phyloP scores from a whole-genome alignment of 2,888 invertebrate genomes.

The Stictocephala bisonia region DNA sequence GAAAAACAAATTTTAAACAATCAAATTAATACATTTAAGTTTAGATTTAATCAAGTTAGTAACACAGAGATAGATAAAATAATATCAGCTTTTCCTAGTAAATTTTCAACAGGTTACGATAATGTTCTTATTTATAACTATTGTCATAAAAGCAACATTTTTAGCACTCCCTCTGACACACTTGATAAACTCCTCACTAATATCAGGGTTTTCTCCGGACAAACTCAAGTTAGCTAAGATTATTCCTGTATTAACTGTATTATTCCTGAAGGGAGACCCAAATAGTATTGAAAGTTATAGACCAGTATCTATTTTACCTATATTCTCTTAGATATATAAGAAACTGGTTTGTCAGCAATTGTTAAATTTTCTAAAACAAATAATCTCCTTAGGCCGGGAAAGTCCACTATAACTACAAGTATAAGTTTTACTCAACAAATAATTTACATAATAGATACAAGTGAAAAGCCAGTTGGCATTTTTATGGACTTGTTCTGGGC shows the following conservation, averaged over 20 bases:
- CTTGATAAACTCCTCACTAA: conserved; percentile 1
- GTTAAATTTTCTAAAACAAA: no score
- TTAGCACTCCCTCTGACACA: not conserved
- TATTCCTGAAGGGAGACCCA: not conserved
- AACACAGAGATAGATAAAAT: not conserved
- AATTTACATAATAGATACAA: no score
- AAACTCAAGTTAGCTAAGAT: not conserved
- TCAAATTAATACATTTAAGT: no score
- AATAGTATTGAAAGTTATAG: not conserved
- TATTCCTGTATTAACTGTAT: not conserved
- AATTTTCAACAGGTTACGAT: conserved; percentile 3
- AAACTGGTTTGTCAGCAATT: no score
- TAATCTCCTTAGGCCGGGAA: no score
- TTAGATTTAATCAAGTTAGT: not conserved
- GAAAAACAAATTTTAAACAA: no score
- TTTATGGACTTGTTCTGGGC: no score
- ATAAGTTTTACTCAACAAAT: no score
- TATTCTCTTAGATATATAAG: no score
- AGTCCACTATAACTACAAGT: no score
- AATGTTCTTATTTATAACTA: not conserved
- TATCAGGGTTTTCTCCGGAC: not conserved
- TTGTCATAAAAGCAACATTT: not conserved
- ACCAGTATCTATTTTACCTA: no score
- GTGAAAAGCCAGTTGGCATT: no score
- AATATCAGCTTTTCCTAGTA: not conserved